Conservation (phyloP, 2,797 vertebrate genomes). For the Danio aesculapii region DNA sequence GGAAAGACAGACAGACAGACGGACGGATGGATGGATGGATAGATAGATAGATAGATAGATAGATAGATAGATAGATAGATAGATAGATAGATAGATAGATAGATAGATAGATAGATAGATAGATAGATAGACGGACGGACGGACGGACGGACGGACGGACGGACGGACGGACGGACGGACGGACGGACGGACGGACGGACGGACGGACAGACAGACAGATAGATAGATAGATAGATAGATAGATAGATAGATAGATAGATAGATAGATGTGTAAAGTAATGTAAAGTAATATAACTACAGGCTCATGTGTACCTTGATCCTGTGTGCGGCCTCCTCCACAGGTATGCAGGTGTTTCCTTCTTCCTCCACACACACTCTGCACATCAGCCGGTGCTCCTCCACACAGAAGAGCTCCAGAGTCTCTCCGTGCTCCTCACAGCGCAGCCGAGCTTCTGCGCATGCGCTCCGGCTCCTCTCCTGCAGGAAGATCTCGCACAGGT, state of each 20-base stretch:
- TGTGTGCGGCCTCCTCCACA: slow-evolving; percentile 49
- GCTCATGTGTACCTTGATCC: slow-evolving; percentile 49
- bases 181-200: background rate
- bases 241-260: background rate
- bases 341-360: slow-evolving; percentile 16
- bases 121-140: too few relatives aligned
- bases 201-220: too few relatives aligned
- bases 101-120: too few relatives aligned
- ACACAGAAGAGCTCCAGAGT: slow-evolving; percentile 51
- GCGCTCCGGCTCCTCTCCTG: background rate
- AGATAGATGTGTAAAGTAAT: too few relatives aligned
- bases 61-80: too few relatives aligned
- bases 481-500: slow-evolving; percentile 54
- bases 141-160: too few relatives aligned
- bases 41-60: too few relatives aligned
- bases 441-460: slow-evolving; percentile 6
- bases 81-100: too few relatives aligned
- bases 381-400: slow-evolving; percentile 50
- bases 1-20: too few relatives aligned
- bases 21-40: too few relatives aligned
- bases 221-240: background rate
- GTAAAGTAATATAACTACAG: too few relatives aligned
- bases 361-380: slow-evolving; percentile 35
- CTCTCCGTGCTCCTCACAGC: slow-evolving; percentile 41
- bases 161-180: background rate